phyloP scores from a whole-genome alignment of 2,797 vertebrate species.

The Euphonia xanthogaster region DNA sequence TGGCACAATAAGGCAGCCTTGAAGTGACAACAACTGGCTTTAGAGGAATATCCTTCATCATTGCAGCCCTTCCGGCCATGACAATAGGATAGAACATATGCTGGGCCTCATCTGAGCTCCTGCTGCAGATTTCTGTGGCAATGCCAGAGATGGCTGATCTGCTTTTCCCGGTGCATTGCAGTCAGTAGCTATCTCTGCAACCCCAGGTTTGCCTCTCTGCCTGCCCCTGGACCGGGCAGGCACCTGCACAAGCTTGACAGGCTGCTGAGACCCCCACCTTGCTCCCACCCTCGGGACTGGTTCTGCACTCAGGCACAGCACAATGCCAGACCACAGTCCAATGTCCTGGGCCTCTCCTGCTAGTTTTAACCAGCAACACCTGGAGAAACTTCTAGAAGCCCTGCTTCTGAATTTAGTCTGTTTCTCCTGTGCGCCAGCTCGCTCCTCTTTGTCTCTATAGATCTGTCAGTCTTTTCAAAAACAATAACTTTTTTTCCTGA shows the following conservation, averaged over 20 bases:
- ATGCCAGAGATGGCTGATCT: background rate
- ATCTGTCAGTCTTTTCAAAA: background rate
- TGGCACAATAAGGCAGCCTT: background rate
- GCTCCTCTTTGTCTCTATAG: background rate
- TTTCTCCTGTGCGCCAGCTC: background rate
- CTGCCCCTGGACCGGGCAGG: background rate
- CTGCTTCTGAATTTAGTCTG: background rate
- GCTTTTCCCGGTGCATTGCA: background rate
- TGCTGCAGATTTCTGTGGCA: background rate
- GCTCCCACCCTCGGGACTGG: accelerated
- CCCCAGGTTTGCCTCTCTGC: background rate
- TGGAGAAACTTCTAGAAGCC: background rate
- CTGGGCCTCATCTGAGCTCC: background rate
- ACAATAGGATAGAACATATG: background rate
- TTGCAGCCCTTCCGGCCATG: background rate
- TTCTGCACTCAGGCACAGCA: accelerated
- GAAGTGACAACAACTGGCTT: background rate
- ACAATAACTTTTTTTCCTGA: background rate
- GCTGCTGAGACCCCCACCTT: background rate
- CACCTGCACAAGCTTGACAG: background rate
- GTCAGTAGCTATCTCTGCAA: background rate
- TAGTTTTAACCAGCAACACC: background rate
- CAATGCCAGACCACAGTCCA: accelerated
- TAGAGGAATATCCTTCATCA: background rate
- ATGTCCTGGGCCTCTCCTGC: background rate